phyloP scores from a whole-genome alignment of 2,113 vertebrate genomes.

The Calidris pygmaea region DNA sequence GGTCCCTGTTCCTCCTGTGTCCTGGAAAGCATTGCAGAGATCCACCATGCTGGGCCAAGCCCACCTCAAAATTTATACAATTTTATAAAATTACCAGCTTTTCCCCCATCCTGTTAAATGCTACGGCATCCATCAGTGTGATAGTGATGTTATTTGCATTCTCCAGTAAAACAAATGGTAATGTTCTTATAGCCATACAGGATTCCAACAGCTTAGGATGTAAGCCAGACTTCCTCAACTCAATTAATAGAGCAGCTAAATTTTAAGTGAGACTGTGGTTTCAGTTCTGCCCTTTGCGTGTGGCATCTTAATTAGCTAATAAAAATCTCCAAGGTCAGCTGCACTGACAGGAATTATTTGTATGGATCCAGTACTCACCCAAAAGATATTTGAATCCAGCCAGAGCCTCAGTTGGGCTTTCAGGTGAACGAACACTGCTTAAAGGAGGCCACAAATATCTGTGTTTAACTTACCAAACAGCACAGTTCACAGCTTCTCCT shows the following conservation, averaged over 20 bases:
- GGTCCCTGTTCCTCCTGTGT: neutral
- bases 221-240: neutral
- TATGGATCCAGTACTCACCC: neutral
- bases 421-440: neutral
- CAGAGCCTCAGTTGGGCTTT: neutral
- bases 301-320: neutral
- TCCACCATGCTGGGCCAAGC: neutral
- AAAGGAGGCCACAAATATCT: neutral
- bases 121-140: neutral
- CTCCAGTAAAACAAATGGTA: neutral
- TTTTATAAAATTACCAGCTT: neutral
- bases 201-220: neutral
- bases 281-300: neutral
- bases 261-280: neutral
- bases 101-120: neutral
- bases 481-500: neutral
- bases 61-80: neutral
- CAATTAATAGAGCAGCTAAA: neutral
- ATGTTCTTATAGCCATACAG: neutral
- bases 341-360: neutral
- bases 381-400: neutral
- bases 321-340: neutral
- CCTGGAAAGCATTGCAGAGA: neutral
- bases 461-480: neutral
- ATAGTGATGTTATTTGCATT: slow-evolving; percentile 7